Evolutionary conservation across 2,888 invertebrate genomes (phyloP), one percentile per base, ranked within the genome.

Genomic region (Acholoe squamosa): DNA sequence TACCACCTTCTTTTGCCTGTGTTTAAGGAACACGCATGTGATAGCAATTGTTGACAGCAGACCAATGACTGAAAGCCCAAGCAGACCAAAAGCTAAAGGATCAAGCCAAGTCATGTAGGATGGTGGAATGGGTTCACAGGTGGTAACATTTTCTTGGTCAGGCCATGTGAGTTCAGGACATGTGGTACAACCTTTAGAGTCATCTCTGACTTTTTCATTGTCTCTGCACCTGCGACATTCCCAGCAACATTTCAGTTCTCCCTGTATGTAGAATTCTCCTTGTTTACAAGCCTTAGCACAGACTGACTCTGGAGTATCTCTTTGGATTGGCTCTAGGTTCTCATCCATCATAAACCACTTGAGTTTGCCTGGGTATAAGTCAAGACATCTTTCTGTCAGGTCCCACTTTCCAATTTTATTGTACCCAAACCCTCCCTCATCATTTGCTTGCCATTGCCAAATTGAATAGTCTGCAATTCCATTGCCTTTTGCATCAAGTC

Each of bases 161-260:
- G 93, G 93, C 93, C 93, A 93, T 7, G 92, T 92, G 84, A 90
- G 91, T 22, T 34, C 76, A 22, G 91, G 91, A 88, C 93, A 93
- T 0, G 71, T 52, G 33, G 90, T 52, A 34, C 93, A 93, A 51
- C 90, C 89, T 10, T 91, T 89, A 1, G 84, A 67, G 12, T 80
- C 90, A 12, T 80, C 91, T 16, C 33, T 31, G 19, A 92, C 31
- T 16, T 77, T 89, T 84, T 94, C 94, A 71, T 93, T 93, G 51
- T 91, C 91, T 0, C 92, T 90, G 91, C 94, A 94, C 33, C 67
- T 25, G 14, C 90, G 80, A 88, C 94, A 94, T 31, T 91, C 90
- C 93, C 93, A 93, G 90, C 94, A 94, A 89, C 94, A 93, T 33
- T 80, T 61, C 0, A 91, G 91, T 52, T 92, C 92, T 14, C 84